Evolutionary conservation across 2,113 vertebrate genomes (phyloP), one percentile per base, ranked within the genome.

Genomic region (Cryptomyrus ogoouensis): DNA sequence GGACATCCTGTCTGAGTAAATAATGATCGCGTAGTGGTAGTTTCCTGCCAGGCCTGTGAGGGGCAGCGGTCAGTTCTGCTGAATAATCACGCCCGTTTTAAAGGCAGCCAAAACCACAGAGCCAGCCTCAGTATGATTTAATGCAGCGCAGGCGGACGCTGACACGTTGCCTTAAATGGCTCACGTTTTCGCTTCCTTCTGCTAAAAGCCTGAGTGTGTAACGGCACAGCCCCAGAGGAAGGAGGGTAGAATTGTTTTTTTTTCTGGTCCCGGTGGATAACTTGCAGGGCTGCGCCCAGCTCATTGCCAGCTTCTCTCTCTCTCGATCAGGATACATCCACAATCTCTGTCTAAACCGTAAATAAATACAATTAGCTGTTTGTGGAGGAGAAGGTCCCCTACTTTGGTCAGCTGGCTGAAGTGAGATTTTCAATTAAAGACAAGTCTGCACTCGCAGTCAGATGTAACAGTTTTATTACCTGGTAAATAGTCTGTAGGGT

Each of bases 1-100:
- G 49, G 84, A 31, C 56, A 47, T 84, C 56, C 86, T 56, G 62
- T 88, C 77, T 85, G 87, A 91, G 56, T 70, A 74, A 91, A 91
- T 90, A 89, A 90, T 62, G 58, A 84, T 90, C 50, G 46, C 88
- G 80, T 66, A 90, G 89, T 88, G 49, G 84, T 47, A 88, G 66
- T 44, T 47, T 47, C 83, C 44, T 84, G 35, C 83, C 83, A 47
- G 83, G 15, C 42, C 44, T 42, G 39, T 84, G 83, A 47, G 42
- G 44, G 83, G 44, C 21, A 84, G 31, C 15, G 74, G 39, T 47
- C 83, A 84, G 24, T 42, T 42, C 39, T 46, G 83, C 83, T 47
- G 44, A 44, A 84, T 84, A 84, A 84, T 84, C 83, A 84, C 2
- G 42, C 3, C 8, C 2, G 0, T 44, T 24, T 24, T 47, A 47